A percentile compares a stretch with the other conserved stretches of the same genome.
These are phyloP conservation scores for Pluvialis apricaria DNA, from an alignment of 2,113 vertebrate genomes.

Conservation along the genomic window DNA sequence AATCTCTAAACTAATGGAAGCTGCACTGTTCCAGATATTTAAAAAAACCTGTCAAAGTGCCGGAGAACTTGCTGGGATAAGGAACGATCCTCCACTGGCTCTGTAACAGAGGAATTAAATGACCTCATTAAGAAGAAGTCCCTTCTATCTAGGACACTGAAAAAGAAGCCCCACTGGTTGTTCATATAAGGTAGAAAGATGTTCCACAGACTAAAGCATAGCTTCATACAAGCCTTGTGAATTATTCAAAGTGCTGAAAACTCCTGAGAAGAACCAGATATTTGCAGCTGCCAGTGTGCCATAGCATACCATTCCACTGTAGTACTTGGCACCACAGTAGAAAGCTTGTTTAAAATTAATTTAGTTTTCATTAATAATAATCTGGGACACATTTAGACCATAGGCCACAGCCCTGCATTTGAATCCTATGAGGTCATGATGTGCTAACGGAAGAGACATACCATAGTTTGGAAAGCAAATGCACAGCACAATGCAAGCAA, in stretches of 20 bases:
- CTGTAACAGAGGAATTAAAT: conserved; percentile 27
- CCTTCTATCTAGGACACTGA: conserved; percentile 10
- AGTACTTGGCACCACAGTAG: neutral
- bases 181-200: conserved; percentile 57
- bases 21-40: neutral
- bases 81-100: neutral
- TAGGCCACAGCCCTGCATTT: neutral
- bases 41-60: neutral
- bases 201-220: neutral
- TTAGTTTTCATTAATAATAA: conserved; percentile 35
- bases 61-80: neutral
- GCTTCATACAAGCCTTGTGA: conserved; percentile 20
- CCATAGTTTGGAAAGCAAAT: neutral
- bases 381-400: neutral
- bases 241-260: conserved; percentile 52
- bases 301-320: neutral
- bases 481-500: neutral
- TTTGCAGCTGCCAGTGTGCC: conserved; percentile 22
- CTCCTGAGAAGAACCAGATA: conserved; percentile 58
- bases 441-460: neutral
- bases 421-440: neutral
- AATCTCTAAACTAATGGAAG: neutral
- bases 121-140: neutral
- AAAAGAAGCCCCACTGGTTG: conserved; percentile 10
- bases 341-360: conserved; percentile 34